A percentile compares a stretch with the other conserved stretches of the same genome.
These are phyloP conservation scores for Hipposideros armiger DNA, from an alignment of 2,113 vertebrate genomes.

Conservation along the genomic window DNA sequence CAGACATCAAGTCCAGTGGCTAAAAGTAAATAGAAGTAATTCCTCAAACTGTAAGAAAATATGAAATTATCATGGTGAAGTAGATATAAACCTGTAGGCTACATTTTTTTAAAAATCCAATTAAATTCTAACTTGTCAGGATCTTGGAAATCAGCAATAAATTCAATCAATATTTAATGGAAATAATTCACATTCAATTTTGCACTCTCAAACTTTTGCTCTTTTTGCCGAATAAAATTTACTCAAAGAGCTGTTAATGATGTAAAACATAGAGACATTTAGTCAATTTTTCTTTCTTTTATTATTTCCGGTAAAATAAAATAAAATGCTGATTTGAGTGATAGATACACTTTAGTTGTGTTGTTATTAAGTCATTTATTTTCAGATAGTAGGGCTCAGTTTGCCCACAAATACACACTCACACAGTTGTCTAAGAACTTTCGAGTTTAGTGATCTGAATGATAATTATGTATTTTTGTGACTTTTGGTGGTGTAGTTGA, in stretches of 20 bases:
- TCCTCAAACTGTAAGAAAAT: background rate
- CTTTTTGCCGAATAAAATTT: background rate
- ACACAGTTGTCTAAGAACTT: background rate
- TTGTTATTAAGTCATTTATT: background rate
- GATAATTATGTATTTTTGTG: background rate
- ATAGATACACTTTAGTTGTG: background rate
- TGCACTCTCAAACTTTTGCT: background rate
- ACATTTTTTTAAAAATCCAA: background rate
- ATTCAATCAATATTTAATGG: background rate
- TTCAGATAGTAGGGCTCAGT: background rate
- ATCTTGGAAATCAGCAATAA: conserved; percentile 55
- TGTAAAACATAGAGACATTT: conserved; percentile 14
- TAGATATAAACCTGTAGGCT: background rate
- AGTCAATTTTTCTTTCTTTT: conserved; percentile 38
- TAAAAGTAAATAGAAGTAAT: conserved; percentile 3
- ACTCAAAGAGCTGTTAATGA: background rate
- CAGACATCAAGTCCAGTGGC: background rate
- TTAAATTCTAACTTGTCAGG: conserved; percentile 15
- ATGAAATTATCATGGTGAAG: background rate
- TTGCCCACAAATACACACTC: background rate
- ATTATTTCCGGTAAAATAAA: conserved; percentile 41
- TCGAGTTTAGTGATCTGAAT: background rate
- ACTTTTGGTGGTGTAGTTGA: background rate
- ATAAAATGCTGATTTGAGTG: background rate
- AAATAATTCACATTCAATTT: conserved; percentile 7